Evolutionary conservation across 2,888 invertebrate genomes (phyloP), one percentile per base, ranked within the genome.

Genomic region (Sepioteuthis lessoniana): DNA sequence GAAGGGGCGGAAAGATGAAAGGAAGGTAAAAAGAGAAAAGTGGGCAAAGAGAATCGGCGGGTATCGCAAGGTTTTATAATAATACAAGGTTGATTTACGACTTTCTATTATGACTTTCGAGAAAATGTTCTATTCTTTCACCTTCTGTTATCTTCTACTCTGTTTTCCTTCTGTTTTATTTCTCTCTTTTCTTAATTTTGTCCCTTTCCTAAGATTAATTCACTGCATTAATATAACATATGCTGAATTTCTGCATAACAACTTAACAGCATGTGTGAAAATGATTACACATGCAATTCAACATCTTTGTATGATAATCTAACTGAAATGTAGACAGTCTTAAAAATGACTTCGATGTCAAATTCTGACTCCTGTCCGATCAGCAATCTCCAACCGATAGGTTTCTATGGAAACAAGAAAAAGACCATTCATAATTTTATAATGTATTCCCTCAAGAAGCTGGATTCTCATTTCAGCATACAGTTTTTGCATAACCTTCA

Each of bases 151-250:
- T 60, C 60, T 60, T 10, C 31, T 4, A n/a, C n/a, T 76, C 13
- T 76, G 16, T 76, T 2, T n/a, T 13, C 13, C 13, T n/a, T 13
- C n/a, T 35, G n/a, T 55, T n/a, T 76, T n/a, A n/a, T n/a, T 31
- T 7, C n/a, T 16, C 8, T n/a, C 8, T 1, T 16, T 16, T 13
- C 35, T 76, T 13, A n/a, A 35, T 76, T n/a, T 76, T 16, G 2
- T 13, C 60, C n/a, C n/a, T 35, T 76, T 35, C n/a, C n/a, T n/a
- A 35, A 76, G n/a, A 76, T 76, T 76, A 76, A 76, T 76, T 76
- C 76, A n/a, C 76, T 76, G n/a, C 76, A 76, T 76, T 76, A 76
- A 76, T 76, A 76, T 76, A 76, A 76, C 76, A 76, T 35, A n/a
- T 76, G 76, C 76, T n/a, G n/a, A n/a, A 76, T 13, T 10, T n/a